These are phyloP conservation scores for Lysandra bellargus DNA, from an alignment of 2,888 invertebrate species.

Conservation along the genomic window DNA sequence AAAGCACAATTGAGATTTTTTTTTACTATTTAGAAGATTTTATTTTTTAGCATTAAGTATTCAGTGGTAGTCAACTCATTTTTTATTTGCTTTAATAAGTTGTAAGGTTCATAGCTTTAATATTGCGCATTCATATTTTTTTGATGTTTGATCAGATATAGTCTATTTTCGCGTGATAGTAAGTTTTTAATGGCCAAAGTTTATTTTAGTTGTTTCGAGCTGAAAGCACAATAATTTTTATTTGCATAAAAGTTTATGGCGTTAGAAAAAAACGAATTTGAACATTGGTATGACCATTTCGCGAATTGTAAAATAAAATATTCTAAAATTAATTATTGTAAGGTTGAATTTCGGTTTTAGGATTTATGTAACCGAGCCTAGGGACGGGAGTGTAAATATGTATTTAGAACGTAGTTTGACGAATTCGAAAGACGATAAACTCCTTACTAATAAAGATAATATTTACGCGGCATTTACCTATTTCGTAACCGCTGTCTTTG, in stretches of 20 bases:
- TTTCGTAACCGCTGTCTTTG: background rate
- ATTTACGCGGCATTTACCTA: too few relatives aligned
- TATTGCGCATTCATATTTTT: background rate
- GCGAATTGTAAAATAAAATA: background rate
- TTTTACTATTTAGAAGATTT: background rate
- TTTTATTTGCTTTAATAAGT: background rate
- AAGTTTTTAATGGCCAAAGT: conserved; percentile 65
- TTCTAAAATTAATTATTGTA: conserved; percentile 8
- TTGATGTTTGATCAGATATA: conserved; percentile 25
- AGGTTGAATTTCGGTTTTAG: background rate
- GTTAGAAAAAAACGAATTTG: background rate
- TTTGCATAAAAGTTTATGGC: conserved; percentile 25
- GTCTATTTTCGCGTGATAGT: conserved; percentile 53
- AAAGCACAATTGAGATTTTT: conserved; percentile 2
- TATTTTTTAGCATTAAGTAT: background rate
- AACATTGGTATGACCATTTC: conserved; percentile 25
- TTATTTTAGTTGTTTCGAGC: conserved; percentile 63
- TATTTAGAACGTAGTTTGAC: background rate
- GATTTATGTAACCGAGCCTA: conserved; percentile 4
- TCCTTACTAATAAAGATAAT: background rate
- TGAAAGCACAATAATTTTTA: conserved; percentile 48
- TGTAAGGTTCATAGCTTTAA: conserved; percentile 10
- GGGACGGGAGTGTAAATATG: conserved; percentile 3
- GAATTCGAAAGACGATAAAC: background rate
- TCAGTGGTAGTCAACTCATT: background rate